Percentiles rank a stretch among this genome's conserved stretches.
phyloP scores from a whole-genome alignment of 2,797 vertebrate genomes.

The Peromyscus melanophrys region DNA sequence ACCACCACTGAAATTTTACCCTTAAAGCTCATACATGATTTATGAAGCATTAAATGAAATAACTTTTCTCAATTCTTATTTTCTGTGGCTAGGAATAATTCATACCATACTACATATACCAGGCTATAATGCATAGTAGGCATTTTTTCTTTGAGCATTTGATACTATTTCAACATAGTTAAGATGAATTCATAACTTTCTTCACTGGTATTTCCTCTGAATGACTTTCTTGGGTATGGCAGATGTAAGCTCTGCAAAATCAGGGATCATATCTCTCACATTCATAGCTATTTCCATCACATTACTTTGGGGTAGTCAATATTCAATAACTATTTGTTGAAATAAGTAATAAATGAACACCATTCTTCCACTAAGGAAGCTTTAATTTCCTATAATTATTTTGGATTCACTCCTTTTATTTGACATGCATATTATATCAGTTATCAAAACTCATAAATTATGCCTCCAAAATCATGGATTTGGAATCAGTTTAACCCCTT shows the following conservation, averaged over 20 bases:
- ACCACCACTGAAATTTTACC: constrained; percentile 33
- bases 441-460: constrained; percentile 48
- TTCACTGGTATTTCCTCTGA: background rate
- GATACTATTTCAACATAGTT: constrained; percentile 21
- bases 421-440: constrained; percentile 48
- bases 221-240: background rate
- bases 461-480: constrained; percentile 45
- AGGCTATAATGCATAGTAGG: constrained; percentile 40
- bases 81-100: constrained; percentile 57
- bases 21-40: constrained; percentile 50
- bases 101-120: background rate
- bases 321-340: constrained; percentile 45
- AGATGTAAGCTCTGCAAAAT: constrained; percentile 12
- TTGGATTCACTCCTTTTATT: constrained; percentile 37
- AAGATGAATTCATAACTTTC: constrained; percentile 46
- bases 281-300: background rate
- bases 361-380: background rate
- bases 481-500: background rate
- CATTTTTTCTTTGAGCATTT: constrained; percentile 61
- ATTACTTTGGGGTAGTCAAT: background rate
- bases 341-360: constrained; percentile 47
- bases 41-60: constrained; percentile 71
- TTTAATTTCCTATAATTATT: constrained; percentile 40
- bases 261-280: background rate
- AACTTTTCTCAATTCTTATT: constrained; percentile 61